phyloP scores from a whole-genome alignment of 1,140 invertebrate species.

The Bradysia coprophila region DNA sequence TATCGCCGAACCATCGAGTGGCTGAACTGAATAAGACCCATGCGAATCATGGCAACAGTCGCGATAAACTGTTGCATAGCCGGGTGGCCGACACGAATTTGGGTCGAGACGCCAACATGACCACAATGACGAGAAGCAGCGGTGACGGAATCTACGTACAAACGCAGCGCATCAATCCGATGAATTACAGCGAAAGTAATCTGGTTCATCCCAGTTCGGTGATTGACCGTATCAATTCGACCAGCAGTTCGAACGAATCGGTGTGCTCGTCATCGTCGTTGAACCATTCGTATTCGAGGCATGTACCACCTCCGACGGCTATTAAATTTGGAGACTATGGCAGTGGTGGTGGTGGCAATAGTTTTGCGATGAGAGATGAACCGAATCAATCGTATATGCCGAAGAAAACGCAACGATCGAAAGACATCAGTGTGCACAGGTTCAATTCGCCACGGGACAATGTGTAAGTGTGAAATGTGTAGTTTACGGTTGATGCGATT shows the following conservation, averaged over 20 bases:
- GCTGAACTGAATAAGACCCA: neutral
- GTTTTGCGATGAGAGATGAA: neutral
- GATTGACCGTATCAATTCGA: slow-evolving; percentile 21
- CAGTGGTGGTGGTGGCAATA: neutral
- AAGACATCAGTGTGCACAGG: slow-evolving; percentile 10
- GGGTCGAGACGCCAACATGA: neutral
- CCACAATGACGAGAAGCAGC: neutral
- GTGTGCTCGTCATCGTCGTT: slow-evolving; percentile 36
- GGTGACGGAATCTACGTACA: slow-evolving; percentile 1
- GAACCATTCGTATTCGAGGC: neutral
- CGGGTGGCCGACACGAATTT: neutral
- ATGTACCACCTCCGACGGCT: slow-evolving; percentile 1
- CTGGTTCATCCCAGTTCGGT: neutral
- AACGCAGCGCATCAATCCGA: neutral
- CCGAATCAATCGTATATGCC: slow-evolving; percentile 13
- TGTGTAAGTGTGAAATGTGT: slow-evolving; percentile 1
- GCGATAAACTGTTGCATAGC: neutral
- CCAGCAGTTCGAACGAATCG: slow-evolving; percentile 55
- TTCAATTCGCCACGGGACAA: slow-evolving; percentile 1
- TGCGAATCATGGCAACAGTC: neutral
- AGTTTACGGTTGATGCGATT: too few relatives aligned
- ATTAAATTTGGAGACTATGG: neutral
- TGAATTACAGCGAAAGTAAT: slow-evolving; percentile 2
- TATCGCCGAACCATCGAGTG: neutral
- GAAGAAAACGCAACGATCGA: slow-evolving; percentile 21